Percentiles rank a stretch among this genome's conserved stretches.
Conservation (phyloP, 2,888 invertebrate genomes). For the Drosophila meridiana region DNA sequence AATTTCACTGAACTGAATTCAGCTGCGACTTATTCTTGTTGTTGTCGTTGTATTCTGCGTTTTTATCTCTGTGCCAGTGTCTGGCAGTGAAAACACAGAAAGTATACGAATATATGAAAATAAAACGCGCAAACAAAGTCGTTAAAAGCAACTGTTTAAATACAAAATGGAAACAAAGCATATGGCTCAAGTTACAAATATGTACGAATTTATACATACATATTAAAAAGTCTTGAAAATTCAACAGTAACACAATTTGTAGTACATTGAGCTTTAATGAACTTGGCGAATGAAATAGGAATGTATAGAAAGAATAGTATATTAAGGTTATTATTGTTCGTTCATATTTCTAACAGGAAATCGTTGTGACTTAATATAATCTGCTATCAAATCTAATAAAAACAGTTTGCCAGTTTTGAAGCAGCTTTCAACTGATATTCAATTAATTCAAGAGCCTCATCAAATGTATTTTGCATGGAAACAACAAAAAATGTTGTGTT, state of each 20-base stretch:
- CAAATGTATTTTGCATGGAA: conserved; percentile 28
- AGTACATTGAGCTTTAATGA: conserved; percentile 7
- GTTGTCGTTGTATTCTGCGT: background rate
- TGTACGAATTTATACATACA: conserved; percentile 12
- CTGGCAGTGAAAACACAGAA: conserved; percentile 37
- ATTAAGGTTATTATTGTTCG: background rate
- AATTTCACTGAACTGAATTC: conserved; percentile 52
- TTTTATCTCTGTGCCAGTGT: conserved; percentile 20
- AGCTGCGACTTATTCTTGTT: conserved; percentile 16
- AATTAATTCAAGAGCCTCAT: conserved; percentile 58
- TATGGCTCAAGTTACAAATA: conserved; percentile 21
- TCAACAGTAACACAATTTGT: background rate
- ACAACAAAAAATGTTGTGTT: conserved; percentile 24
- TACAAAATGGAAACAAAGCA: conserved; percentile 48
- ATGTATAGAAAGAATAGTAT: background rate
- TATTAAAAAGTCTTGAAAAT: conserved; percentile 5
- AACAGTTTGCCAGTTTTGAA: conserved; percentile 25
- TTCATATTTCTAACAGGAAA: background rate
- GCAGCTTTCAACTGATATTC: conserved; percentile 48
- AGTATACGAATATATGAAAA: conserved; percentile 22
- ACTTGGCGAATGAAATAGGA: background rate
- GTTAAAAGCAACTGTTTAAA: conserved; percentile 67
- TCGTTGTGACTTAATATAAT: conserved; percentile 2
- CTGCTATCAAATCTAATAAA: conserved; percentile 9
- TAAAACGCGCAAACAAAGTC: conserved; percentile 49